Conservation (phyloP, 1,140 invertebrate genomes). For the Drosophila subobscura region DNA sequence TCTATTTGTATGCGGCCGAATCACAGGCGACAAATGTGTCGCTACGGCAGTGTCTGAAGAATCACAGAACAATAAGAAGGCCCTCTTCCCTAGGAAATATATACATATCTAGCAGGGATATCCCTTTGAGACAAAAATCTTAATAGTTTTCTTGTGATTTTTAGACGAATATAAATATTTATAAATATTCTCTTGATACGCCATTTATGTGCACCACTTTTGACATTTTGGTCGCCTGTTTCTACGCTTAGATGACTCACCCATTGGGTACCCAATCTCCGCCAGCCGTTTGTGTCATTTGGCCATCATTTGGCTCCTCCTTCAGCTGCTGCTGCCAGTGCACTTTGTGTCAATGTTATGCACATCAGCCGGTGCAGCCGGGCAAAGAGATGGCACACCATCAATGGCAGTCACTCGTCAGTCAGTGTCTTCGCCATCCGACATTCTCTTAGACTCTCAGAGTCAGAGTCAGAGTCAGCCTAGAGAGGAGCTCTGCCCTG, state of each 20-base stretch:
- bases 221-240: slow-evolving; percentile 22
- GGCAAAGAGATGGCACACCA: slow-evolving; percentile 30
- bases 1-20: slow-evolving; percentile 4
- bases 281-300: background rate
- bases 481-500: background rate
- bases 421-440: slow-evolving; percentile 36
- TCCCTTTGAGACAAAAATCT: too few species aligned
- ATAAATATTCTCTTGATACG: too few species aligned
- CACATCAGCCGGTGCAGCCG: slow-evolving; percentile 53
- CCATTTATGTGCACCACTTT: too few species aligned
- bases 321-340: slow-evolving; percentile 20
- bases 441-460: slow-evolving; percentile 12
- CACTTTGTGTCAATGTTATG: slow-evolving; percentile 80
- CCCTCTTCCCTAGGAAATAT: too few species aligned
- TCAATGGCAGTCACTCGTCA: slow-evolving; percentile 55
- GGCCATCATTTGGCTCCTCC: slow-evolving; percentile 10
- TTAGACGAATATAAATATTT: too few species aligned
- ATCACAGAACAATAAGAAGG: too few species aligned
- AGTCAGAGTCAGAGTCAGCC: slow-evolving; percentile 20
- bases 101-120: too few species aligned
- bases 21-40: slow-evolving; percentile 18
- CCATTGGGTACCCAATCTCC: background rate
- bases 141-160: too few species aligned
- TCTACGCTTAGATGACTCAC: slow-evolving; percentile 6
- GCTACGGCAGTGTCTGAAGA: slow-evolving; percentile 16